Evolutionary conservation across 2,797 vertebrate species (phyloP), one percentile per base, ranked within the genome.

Genomic region (Artibeus lituratus): DNA sequence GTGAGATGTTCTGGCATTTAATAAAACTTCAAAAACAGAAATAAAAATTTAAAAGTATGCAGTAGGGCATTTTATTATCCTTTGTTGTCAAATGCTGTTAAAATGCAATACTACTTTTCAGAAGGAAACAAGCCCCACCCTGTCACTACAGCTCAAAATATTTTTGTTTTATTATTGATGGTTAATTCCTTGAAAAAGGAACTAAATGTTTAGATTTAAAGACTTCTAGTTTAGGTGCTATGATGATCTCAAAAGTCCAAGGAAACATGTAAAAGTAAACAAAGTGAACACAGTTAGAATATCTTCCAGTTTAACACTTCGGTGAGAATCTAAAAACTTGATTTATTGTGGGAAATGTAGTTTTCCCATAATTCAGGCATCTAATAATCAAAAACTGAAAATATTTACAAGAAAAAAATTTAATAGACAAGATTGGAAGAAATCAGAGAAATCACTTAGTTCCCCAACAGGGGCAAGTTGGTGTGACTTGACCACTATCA

Each of bases 171-270:
- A 95, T 91, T 69, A 94, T 57, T 37, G 26, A 22, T 65, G 22
- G 55, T 35, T 89, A 72, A 94, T 76, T 94, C 65, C 94, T 80
- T 95, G 21, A 73, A 35, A 94, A 97, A 91, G 44, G 53, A 82
- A 84, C n/a, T 70, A 70, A 70, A 57, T 84, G 26, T 49, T 62
- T 84, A 10, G 26, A 77, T 44, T 94, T 94, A 80, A 84, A 94
- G 73, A 16, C 85, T 94, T 78, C 73, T 21, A 88, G 67, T 86
- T 87, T 53, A 88, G 81, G 74, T 69, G 44, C 35, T 32, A 76
- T 18, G 70, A 49, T n/a, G 26, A 91, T n/a, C 22, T 84, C 93
- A 94, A 29, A 74, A 88, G 37, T 12, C 21, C 87, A 91, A 84
- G 22, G 26, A 97, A 90, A 95, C 85, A 47, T 3, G 21, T 73